Base-by-base conservation (phyloP, 2,797 vertebrate genomes). In the Pipistrellus pygmaeus region DNA sequence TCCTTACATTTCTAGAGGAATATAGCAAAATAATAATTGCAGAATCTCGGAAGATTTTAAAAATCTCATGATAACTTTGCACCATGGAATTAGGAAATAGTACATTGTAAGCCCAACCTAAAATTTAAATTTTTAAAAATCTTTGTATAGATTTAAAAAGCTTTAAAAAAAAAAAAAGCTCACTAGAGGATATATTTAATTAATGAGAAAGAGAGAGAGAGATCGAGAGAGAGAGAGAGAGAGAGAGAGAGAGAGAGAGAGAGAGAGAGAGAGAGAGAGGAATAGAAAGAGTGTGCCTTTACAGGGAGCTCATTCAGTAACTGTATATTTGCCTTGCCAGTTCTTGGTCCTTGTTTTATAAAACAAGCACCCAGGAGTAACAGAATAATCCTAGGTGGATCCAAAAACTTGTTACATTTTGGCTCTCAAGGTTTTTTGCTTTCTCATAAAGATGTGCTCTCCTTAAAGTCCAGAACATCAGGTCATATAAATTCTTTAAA, bases 21-120 rank as follows among this genome's bases (percentile, higher is more conserved):
- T 77, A 21, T 0, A 90, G 32, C 18, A 53, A 75, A 11, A 41
- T 30, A 30, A 41, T 81, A 78, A 77, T 32, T 87, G 17, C 35
- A 72, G 60, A 83, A 88, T 44, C 15, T 78, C 46, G 72, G 60
- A 69, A 81, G 86, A 27, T 88, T 81, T 48, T 88, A 57, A 85
- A 80, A 13, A 12, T 48, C 75, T 91, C 62, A 69, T 57, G 62
- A 76, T 80, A 51, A 57, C 23, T 81, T 77, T 86, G 55, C 46
- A 66, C 8, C 21, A 38, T 41, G 10, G 53, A 89, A 0, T 69
- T n/a, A 88, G 8, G 18, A 91, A 88, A 80, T 75, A 20, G 35
- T 46, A n/a, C 41, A 85, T 73, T 80, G 30, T 20, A 91, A 93
- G 41, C 4, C 32, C 6, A 73, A 68, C 2, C 68, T 20, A 85